Evolutionary conservation across 2,113 vertebrate genomes (phyloP).

Genomic region (Prietella phreatophila): DNA sequence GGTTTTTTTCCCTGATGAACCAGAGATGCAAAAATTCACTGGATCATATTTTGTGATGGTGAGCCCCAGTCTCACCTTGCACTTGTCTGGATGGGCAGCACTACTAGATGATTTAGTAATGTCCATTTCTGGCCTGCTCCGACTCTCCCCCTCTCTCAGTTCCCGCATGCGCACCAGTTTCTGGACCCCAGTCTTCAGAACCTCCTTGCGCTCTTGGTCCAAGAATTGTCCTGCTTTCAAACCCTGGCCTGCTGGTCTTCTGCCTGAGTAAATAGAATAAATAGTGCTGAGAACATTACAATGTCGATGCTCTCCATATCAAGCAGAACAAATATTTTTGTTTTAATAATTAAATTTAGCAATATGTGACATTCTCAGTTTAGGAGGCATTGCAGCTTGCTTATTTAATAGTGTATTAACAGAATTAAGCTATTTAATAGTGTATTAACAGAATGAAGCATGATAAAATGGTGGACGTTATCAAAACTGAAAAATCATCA

Average conservation of each 20-base stretch:
- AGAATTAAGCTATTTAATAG: background rate
- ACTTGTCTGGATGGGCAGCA: constrained; percentile 51
- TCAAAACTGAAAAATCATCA: background rate
- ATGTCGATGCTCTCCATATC: background rate
- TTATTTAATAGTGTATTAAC: background rate
- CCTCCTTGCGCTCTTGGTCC: constrained; percentile 52
- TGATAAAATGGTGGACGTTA: background rate
- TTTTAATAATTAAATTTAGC: background rate
- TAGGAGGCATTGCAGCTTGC: background rate
- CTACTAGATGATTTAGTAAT: constrained; percentile 55
- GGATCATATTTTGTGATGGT: background rate
- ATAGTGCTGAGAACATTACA: background rate
- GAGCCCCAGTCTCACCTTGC: constrained; percentile 56
- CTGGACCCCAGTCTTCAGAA: constrained; percentile 59
- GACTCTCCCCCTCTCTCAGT: constrained; percentile 43
- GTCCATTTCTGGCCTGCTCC: constrained; percentile 19
- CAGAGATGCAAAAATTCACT: background rate
- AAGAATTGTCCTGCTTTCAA: constrained; percentile 39
- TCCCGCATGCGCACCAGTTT: constrained; percentile 60
- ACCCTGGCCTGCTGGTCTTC: constrained; percentile 44
- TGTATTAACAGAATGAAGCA: background rate
- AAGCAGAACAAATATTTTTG: background rate
- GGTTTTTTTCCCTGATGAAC: background rate
- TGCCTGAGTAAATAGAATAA: constrained; percentile 46
- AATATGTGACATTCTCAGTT: background rate